Evolutionary conservation across 2,888 invertebrate genomes (phyloP).

Genomic region (Eristalis arbustorum): DNA sequence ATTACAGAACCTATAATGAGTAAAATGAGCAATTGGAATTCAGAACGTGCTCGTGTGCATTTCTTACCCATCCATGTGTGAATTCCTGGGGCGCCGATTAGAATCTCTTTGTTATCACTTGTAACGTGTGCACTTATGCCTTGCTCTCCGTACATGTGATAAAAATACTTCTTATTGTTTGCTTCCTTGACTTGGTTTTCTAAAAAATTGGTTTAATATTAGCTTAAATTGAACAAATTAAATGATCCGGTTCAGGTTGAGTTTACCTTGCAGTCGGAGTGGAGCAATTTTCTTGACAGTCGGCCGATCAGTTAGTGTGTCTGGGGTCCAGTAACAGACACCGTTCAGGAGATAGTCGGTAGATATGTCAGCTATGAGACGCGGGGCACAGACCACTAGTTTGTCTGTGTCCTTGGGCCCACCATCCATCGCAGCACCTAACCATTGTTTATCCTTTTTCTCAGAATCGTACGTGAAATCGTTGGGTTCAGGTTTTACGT

Average conservation of each 20-base stretch:
- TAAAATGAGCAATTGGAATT: neutral
- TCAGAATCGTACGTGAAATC: slow-evolving; percentile 78
- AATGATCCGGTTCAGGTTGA: neutral
- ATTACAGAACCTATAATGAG: slow-evolving; percentile 74
- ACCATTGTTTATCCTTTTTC: slow-evolving; percentile 80
- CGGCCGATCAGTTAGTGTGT: slow-evolving; percentile 76
- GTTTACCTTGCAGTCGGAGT: slow-evolving; percentile 74
- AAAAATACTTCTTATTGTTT: slow-evolving; percentile 72
- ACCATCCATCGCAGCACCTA: slow-evolving; percentile 81
- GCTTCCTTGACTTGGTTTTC: slow-evolving; percentile 74
- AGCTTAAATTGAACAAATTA: neutral
- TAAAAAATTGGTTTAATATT: neutral
- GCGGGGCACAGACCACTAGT: slow-evolving; percentile 80
- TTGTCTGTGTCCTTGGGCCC: slow-evolving; percentile 78
- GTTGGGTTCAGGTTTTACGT: slow-evolving; percentile 73
- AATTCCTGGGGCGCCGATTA: slow-evolving; percentile 80
- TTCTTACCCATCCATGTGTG: slow-evolving; percentile 77
- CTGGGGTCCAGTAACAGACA: slow-evolving; percentile 79
- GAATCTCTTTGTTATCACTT: slow-evolving; percentile 78
- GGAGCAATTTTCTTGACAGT: slow-evolving; percentile 77
- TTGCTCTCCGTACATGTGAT: slow-evolving; percentile 78
- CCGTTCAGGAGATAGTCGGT: slow-evolving; percentile 79
- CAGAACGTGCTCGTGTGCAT: too few species aligned
- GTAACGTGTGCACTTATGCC: slow-evolving; percentile 79
- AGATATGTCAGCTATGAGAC: slow-evolving; percentile 75